phyloP scores from a whole-genome alignment of 37 sponge, comb jelly and placozoan species.

The Theonella swinhoei region DNA sequence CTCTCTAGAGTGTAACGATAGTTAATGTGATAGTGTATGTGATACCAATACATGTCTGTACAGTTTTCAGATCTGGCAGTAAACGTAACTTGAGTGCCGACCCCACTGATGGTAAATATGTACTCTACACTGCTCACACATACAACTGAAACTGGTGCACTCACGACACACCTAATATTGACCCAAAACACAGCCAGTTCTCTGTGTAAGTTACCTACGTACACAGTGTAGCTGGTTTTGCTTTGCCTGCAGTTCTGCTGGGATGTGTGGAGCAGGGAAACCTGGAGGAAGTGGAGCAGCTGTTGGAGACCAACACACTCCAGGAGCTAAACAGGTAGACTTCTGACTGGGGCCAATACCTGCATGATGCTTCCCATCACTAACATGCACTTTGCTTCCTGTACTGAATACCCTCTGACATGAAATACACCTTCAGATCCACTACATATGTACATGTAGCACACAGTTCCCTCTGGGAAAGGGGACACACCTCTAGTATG shows the following conservation, averaged over 20 bases:
- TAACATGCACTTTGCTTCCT: too few relatives aligned
- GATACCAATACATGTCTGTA: too few relatives aligned
- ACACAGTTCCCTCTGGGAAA: too few relatives aligned
- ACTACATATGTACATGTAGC: too few relatives aligned
- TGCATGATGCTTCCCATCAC: too few relatives aligned
- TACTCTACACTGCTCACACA: too few relatives aligned
- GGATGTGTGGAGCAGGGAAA: constrained; percentile 37
- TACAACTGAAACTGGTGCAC: too few relatives aligned
- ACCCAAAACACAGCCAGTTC: not conserved
- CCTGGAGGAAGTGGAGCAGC: constrained; percentile 30
- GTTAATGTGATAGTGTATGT: too few relatives aligned
- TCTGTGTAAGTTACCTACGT: not conserved
- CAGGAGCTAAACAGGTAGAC: constrained; percentile 35
- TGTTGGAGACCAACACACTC: constrained; percentile 18
- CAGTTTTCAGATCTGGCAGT: constrained; percentile 42
- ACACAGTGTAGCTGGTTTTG: not conserved
- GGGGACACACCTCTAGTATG: too few relatives aligned
- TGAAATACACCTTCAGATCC: too few relatives aligned
- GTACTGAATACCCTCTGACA: too few relatives aligned
- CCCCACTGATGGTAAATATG: constrained; percentile 18
- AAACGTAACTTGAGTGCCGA: constrained; percentile 38
- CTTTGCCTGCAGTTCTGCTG: constrained; percentile 17
- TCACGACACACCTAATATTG: not conserved
- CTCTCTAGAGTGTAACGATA: too few relatives aligned
- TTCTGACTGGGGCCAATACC: not conserved